phyloP scores from a whole-genome alignment of 2,888 invertebrate species.

The Merodon equestris region DNA sequence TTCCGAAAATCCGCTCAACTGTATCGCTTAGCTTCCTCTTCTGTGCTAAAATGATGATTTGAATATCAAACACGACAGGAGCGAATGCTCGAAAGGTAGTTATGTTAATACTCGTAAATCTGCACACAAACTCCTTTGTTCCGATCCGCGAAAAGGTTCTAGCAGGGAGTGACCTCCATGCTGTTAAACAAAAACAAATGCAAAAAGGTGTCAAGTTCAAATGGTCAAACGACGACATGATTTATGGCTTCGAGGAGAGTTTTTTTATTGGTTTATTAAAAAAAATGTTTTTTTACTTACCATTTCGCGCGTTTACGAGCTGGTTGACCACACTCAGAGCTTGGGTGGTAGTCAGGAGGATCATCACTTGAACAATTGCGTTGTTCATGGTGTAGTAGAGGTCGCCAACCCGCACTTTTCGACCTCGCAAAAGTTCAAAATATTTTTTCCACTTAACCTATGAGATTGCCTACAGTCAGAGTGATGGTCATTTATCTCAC shows the following conservation, averaged over 20 bases:
- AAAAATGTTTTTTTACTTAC: constrained; percentile 71
- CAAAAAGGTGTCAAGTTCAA: constrained; percentile 64
- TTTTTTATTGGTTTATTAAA: too few species aligned
- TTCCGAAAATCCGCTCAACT: constrained; percentile 63
- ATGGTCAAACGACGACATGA: constrained; percentile 31
- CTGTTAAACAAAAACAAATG: neutral
- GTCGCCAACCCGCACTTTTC: constrained; percentile 44
- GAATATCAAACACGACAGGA: constrained; percentile 37
- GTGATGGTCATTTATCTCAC: constrained; percentile 21
- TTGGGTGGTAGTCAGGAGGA: constrained; percentile 37
- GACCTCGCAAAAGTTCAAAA: too few species aligned
- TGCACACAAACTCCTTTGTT: constrained; percentile 48
- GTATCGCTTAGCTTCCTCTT: constrained; percentile 50
- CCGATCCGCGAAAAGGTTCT: constrained; percentile 17
- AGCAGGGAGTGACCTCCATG: constrained; percentile 38
- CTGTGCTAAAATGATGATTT: constrained; percentile 30
- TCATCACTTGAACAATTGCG: constrained; percentile 67
- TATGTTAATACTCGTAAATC: constrained; percentile 63
- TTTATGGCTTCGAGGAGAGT: constrained; percentile 31
- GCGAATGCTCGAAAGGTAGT: constrained; percentile 28
- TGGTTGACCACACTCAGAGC: constrained; percentile 77
- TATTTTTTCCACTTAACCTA: constrained; percentile 35
- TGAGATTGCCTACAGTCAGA: too few species aligned
- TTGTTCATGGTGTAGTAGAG: constrained; percentile 49
- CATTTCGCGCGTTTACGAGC: constrained; percentile 77